phyloP scores from a whole-genome alignment of 2,888 invertebrate genomes.

The Xanthorhoe designata region DNA sequence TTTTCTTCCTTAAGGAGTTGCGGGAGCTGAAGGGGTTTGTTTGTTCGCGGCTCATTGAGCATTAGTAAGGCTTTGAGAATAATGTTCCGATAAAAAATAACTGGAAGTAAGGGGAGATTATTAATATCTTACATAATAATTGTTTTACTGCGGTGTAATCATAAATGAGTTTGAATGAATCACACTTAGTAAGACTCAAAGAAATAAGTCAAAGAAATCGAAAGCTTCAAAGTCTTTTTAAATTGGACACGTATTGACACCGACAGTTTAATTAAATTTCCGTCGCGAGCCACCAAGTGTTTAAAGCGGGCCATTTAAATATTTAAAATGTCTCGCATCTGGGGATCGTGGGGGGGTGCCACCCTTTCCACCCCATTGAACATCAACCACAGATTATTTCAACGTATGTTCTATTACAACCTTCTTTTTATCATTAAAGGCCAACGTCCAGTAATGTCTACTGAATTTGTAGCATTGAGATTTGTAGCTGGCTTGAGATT shows the following conservation, averaged over 20 bases:
- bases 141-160: too few species aligned
- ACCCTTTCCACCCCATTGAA: too few species aligned
- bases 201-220: not conserved
- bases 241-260: constrained; percentile 20
- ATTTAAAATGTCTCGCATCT: constrained; percentile 39
- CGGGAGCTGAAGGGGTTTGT: constrained; percentile 1
- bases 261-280: constrained; percentile 24
- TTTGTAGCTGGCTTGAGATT: not conserved
- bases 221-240: constrained; percentile 4
- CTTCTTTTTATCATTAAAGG: constrained; percentile 49
- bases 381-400: constrained; percentile 39
- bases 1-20: not conserved
- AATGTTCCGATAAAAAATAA: not conserved
- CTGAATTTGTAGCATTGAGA: not conserved
- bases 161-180: not conserved
- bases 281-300: constrained; percentile 14
- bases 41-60: constrained; percentile 13
- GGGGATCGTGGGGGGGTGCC: constrained; percentile 34
- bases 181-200: not conserved
- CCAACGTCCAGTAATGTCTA: not conserved
- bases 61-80: not conserved
- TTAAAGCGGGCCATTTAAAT: constrained; percentile 29
- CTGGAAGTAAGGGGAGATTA: not conserved
- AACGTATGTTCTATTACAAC: constrained; percentile 60
- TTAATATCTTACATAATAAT: too few species aligned